Conservation (phyloP, 2,888 invertebrate genomes). For the Caenorhabditis sulstoni region DNA sequence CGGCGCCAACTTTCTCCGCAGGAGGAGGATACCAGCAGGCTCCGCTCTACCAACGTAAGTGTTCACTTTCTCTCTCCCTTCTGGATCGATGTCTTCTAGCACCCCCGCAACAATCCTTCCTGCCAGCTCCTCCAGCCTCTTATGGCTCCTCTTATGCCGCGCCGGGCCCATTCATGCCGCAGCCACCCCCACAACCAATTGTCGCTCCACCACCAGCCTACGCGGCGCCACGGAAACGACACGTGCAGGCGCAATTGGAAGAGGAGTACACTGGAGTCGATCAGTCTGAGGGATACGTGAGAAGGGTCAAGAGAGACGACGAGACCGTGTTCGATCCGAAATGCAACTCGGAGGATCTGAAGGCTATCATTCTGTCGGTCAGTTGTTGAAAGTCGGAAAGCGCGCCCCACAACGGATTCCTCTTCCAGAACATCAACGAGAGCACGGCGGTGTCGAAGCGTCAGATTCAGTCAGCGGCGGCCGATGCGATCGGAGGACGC, state of each 20-base stretch:
- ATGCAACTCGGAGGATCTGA: conserved; percentile 71
- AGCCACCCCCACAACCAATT: conserved; percentile 41
- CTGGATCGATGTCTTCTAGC: not conserved
- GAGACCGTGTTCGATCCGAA: conserved; percentile 72
- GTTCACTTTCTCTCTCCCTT: not conserved
- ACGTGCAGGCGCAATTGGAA: conserved; percentile 18
- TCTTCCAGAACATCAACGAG: conserved; percentile 75
- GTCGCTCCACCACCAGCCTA: conserved; percentile 53
- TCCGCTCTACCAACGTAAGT: conserved; percentile 32
- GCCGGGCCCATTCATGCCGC: conserved; percentile 22
- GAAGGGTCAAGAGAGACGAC: conserved; percentile 63
- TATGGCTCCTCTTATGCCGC: conserved; percentile 39
- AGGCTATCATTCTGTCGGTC: conserved; percentile 67
- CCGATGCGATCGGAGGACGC: conserved; percentile 64
- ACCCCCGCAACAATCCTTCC: conserved; percentile 35
- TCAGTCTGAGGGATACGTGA: conserved; percentile 49
- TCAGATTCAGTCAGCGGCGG: conserved; percentile 71
- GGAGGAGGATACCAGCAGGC: conserved; percentile 37
- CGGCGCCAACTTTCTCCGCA: conserved; percentile 42
- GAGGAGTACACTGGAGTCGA: conserved; percentile 51
- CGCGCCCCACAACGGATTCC: too few species aligned
- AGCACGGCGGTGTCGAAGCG: conserved; percentile 75
- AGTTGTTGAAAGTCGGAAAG: too few species aligned
- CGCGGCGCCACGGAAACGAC: conserved; percentile 51
- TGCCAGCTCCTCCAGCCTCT: conserved; percentile 28